A percentile compares a stretch with the other conserved stretches of the same genome.
Conservation (phyloP, 2,113 vertebrate genomes). For the Pachypanchax playfairii region DNA sequence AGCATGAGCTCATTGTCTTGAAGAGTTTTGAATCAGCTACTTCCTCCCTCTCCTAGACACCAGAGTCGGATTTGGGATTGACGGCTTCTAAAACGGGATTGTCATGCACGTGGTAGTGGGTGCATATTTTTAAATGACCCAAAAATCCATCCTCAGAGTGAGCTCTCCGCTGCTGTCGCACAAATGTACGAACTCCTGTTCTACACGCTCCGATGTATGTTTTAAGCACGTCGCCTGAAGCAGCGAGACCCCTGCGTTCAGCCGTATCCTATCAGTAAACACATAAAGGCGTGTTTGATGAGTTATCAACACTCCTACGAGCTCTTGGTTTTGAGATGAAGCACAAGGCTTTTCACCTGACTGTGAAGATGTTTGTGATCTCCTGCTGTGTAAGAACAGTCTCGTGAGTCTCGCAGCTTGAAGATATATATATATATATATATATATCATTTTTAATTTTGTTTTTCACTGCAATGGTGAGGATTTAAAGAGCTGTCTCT, state of each 20-base stretch:
- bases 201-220: neutral
- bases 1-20: conserved; percentile 10
- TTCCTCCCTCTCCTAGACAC: conserved; percentile 23
- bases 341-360: conserved; percentile 25
- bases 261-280: conserved; percentile 4
- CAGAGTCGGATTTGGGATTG: conserved; percentile 30
- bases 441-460: no score
- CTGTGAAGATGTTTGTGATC: conserved; percentile 38
- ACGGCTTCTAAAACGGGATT: conserved; percentile 55
- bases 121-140: conserved; percentile 49
- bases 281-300: conserved; percentile 14
- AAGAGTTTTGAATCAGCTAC: conserved; percentile 17
- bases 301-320: conserved; percentile 22
- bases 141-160: conserved; percentile 30
- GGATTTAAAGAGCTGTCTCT: conserved; percentile 31
- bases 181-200: conserved; percentile 9
- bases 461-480: conserved; percentile 18
- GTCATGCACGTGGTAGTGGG: neutral
- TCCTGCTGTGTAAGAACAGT: conserved; percentile 32
- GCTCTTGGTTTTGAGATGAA: conserved; percentile 2
- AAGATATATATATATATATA: no score
- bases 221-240: conserved; percentile 5
- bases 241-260: conserved; percentile 1
- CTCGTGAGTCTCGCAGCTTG: conserved; percentile 32
- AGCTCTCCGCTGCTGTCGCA: conserved; percentile 15